phyloP scores from a whole-genome alignment of 2,888 invertebrate genomes.

The Spicauda simplicius region DNA sequence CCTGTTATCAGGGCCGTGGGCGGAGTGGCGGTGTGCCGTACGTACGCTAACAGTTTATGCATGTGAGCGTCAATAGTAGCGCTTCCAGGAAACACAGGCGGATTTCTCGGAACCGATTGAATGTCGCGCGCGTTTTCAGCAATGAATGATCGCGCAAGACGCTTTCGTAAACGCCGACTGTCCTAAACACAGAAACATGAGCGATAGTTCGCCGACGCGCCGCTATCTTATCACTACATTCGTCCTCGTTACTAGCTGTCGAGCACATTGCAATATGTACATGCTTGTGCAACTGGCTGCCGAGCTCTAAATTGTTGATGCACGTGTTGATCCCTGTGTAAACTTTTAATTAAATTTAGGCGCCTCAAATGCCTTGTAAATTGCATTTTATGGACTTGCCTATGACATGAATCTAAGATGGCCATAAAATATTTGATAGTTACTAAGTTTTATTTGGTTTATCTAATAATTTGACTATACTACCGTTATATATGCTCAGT shows the following conservation, averaged over 20 bases:
- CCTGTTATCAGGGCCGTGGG: slow-evolving; percentile 78
- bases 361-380: neutral
- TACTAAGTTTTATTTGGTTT: too few relatives aligned
- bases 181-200: slow-evolving; percentile 28
- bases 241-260: slow-evolving; percentile 27
- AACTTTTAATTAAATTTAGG: neutral
- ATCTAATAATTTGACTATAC: too few relatives aligned
- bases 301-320: neutral
- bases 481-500: too few relatives aligned
- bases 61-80: slow-evolving; percentile 77
- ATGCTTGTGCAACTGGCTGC: slow-evolving; percentile 9
- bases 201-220: slow-evolving; percentile 9
- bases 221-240: slow-evolving; percentile 35
- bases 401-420: neutral
- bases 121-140: slow-evolving; percentile 78
- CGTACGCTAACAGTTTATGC: slow-evolving; percentile 50
- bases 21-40: slow-evolving; percentile 60
- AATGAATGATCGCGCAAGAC: slow-evolving; percentile 67
- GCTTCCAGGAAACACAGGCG: slow-evolving; percentile 82
- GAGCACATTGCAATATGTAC: slow-evolving; percentile 9
- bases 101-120: slow-evolving; percentile 77
- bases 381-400: neutral
- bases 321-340: neutral
- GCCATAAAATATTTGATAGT: too few relatives aligned
- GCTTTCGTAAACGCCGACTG: slow-evolving; percentile 49